Evolutionary conservation across 2,797 vertebrate genomes (phyloP), one percentile per base, ranked within the genome.

Genomic region (Danionella dracula): DNA sequence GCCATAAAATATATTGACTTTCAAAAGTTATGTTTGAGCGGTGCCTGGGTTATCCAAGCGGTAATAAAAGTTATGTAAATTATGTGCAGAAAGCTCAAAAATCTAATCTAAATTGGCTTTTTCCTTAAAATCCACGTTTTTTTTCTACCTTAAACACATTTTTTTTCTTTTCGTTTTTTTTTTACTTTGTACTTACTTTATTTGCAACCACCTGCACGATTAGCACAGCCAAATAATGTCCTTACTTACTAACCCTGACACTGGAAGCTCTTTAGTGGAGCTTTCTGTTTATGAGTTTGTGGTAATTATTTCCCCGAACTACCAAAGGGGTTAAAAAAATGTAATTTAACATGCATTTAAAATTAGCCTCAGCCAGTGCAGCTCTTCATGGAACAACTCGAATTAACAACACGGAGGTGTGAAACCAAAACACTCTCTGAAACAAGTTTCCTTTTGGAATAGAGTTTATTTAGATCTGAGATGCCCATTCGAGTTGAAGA

Each of bases 251-350:
- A 65, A 54, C 53, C 1, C 19, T 15, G 23, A 29, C 38, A 5
- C 48, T 42, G 31, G 37, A 42, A 16, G 60, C 61, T 65, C 49
- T 44, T 64, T 54, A 64, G 40, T 44, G 49, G 5, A 16, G 8
- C 37, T 53, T 53, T 64, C 38, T 31, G 55, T 19, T 19, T 20
- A 64, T 44, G 38, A 64, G 38, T n/a, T 17, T 44, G 27, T 16
- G 49, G 53, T 54, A 42, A 42, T 58, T 67, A 42, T 23, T 58
- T n/a, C 57, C 23, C 41, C 46, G 41, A 41, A 58, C 50, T 10
- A 31, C 17, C 20, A 44, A 42, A 58, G 58, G 32, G 31, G 54
- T 71, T 55, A 71, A 75, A 34, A 44, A 11, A 53, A 58, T 40
- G 40, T 34, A 4, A 54, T 68, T 55, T 60, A 37, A 29, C 42